Base-by-base conservation (phyloP, 2,888 invertebrate species). In the Mesorhabditis spiculigera region DNA sequence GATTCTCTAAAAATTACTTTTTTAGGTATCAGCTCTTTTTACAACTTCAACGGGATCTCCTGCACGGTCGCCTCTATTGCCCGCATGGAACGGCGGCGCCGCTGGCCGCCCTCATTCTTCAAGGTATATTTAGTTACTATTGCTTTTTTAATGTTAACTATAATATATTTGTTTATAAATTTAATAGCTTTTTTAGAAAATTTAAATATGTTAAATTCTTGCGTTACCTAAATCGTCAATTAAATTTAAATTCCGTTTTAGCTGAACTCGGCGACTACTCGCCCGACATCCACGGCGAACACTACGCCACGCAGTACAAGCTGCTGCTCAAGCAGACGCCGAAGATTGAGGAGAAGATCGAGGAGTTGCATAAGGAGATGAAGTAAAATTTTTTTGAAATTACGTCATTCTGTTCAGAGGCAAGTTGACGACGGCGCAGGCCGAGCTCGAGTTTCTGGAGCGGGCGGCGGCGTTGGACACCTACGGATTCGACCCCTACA, bases 401-500 rank as follows among this genome's bases (percentile, higher is more conserved):
- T 3, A 28, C 28, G 28, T 28, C 1, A 28, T 28, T 28, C 28
- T 28, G 28, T 28, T 28, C 80, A 88, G 93, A 78, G 93, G 93
- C 65, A 92, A 93, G 88, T 50, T 10, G 10, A 91, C 92, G 67
- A 91, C 93, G 4, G 91, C 92, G 69, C 92, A 93, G 82, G 92
- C 94, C 0, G 95, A 96, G 88, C 91, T 91, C 72, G 91, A 92
- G 80, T 97, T 97, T 88, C 90, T 97, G 82, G 92, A 92, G 87
- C 92, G 94, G 83, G 93, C 95, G 63, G 92, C 93, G 78, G 91
- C 92, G 77, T 89, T 97, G 71, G 96, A 97, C 87, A 95, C 96
- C 0, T 97, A 96, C 86, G 97, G 96, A 43, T 93, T 97, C 50
- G 96, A 97, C 88, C 97, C 96, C 8, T 95, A 96, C 89, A 93